Evolutionary conservation across 2,113 vertebrate genomes (phyloP), one percentile per base, ranked within the genome.

Genomic region (Capreolus pygargus): DNA sequence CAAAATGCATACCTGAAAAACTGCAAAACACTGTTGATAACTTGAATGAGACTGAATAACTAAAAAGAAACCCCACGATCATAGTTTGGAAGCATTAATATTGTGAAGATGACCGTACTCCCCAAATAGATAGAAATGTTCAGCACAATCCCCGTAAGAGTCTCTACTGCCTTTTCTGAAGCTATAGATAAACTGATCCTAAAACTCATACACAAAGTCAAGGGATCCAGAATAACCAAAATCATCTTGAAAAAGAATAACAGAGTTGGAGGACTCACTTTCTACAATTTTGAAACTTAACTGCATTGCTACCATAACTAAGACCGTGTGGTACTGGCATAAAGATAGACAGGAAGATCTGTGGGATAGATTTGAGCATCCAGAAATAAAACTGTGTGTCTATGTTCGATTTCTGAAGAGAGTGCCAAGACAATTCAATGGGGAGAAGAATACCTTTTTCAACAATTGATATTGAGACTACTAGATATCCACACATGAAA

Each of bases 111-210:
- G 58, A 6, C 4, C 13, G 0, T 5, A 8, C 47, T 36, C 30
- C 52, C 27, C 12, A 10, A 10, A 15, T 6, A 6, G 6, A 33
- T 39, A 19, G 4, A 14, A 28, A 1, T 8, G 7, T 13, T 12
- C 8, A 39, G 6, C 19, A 4, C 45, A 2, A 2, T 9, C 76
- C 43, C 47, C 3, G 0, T 2, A 1, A 28, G 33, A 3, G 9
- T 33, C 70, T 25, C 28, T 36, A 17, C 2, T 45, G 60, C 43
- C 7, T 83, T 60, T 43, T 15, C 12, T 33, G 2, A 2, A 43
- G 43, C n/a, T 45, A 7, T 23, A 6, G 14, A 25, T 23, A 30
- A 8, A 36, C 39, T 45, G 76, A 6, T 30, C 52, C 85, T 54
- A 2, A 96, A 43, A 74, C 55, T 21, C n/a, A 39, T 10, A 16